Evolutionary conservation across 2,113 vertebrate species (phyloP), one percentile per base, ranked within the genome.

Genomic region (Neogobius melanostomus): DNA sequence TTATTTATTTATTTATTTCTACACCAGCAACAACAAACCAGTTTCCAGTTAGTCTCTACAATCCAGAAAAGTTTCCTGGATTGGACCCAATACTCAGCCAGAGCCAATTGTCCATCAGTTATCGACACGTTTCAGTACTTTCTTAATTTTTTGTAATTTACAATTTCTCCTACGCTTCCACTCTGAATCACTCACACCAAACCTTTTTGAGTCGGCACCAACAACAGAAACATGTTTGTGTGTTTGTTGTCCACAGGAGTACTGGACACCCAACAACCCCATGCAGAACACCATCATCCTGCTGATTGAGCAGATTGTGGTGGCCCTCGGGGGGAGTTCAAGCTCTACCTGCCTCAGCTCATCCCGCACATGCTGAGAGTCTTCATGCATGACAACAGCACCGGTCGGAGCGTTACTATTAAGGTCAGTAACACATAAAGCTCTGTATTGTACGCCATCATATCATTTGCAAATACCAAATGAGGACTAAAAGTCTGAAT

Each of bases 201-300:
- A 36, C 28, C 28, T 21, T 21, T 21, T 21, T 36, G 28, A 36
- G 28, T 36, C 3, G 28, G 4, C 53, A 21, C 8, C 17, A 21
- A 54, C 8, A 54, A 36, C 28, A 10, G 53, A 21, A 10, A 21
- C 4, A 54, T 54, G 48, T 49, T 56, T 56, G 7, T 47, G 16
- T 64, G n/a, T 66, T 47, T 77, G 28, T 72, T 42, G 48, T 75
- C 28, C 28, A 9, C 74, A 99, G 97, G 98, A 99, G 82, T 99
- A 99, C 88, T 99, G 98, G 98, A 97, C 98, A 21, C 97, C 97
- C 75, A 99, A 99, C 91, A 98, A 97, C 74, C 97, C 97, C 5
- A 99, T 99, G 85, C 98, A 99, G 92, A 98, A 97, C 92, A 99
- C 98, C 0, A 98, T 99, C 78, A 99, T 99, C 82, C 93, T 99